A percentile compares a stretch with the other conserved stretches of the same genome.
Conservation (phyloP, 1,140 invertebrate genomes). For the Platorchestia sp. region DNA sequence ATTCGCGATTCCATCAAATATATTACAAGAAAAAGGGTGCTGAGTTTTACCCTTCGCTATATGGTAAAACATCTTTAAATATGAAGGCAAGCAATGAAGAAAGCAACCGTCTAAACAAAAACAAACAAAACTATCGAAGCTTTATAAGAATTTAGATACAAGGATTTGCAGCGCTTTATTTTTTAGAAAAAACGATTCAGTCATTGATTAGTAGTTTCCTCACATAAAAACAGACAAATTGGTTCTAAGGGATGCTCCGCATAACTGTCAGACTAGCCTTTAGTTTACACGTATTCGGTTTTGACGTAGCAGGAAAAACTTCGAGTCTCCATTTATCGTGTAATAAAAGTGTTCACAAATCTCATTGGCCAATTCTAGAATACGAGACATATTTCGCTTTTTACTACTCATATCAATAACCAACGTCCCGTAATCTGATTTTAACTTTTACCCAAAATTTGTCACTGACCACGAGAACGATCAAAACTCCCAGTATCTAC, state of each 20-base stretch:
- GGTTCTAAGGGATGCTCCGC: too few species aligned
- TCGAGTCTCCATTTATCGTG: not conserved
- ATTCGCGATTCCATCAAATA: too few species aligned
- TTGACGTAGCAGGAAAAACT: not conserved
- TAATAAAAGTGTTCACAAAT: not conserved
- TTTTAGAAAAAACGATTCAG: not conserved
- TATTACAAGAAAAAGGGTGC: too few species aligned
- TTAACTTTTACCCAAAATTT: not conserved
- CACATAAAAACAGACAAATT: not conserved
- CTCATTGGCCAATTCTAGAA: not conserved
- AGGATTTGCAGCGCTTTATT: not conserved
- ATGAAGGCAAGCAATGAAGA: too few species aligned
- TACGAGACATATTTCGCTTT: not conserved
- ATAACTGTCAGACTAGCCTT: not conserved
- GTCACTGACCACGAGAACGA: not conserved
- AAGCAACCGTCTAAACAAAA: too few species aligned
- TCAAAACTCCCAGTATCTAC: conserved; percentile 16
- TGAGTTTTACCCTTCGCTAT: too few species aligned
- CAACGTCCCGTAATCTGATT: not conserved
- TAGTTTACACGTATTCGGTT: not conserved
- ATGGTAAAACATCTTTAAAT: too few species aligned
- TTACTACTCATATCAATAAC: not conserved
- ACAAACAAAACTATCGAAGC: too few species aligned
- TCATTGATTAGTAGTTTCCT: not conserved
- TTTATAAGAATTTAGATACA: too few species aligned